Evolutionary conservation across 2,888 invertebrate genomes (phyloP).

Genomic region (Aphelenchoides bicaudatus): DNA sequence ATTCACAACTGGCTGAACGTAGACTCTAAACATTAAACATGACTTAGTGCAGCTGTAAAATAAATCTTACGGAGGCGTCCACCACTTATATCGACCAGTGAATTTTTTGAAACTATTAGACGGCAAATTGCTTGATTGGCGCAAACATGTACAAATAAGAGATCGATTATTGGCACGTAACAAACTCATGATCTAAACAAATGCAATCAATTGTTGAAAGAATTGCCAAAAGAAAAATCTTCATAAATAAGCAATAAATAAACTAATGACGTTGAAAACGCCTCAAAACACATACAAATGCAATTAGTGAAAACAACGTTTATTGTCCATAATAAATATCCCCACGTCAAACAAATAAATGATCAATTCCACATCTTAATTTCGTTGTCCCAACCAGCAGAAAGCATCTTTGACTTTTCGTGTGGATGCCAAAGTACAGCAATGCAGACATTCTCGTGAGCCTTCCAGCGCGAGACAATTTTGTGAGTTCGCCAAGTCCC

Average conservation of each 20-base stretch:
- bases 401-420: conserved; percentile 92
- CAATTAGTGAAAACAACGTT: not conserved
- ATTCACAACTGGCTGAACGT: conserved; percentile 45
- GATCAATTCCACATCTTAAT: conserved; percentile 86
- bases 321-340: not conserved
- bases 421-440: conserved; percentile 95
- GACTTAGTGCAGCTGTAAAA: not conserved
- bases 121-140: too few relatives aligned
- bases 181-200: too few relatives aligned
- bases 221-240: too few relatives aligned
- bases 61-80: conserved; percentile 46
- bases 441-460: conserved; percentile 95
- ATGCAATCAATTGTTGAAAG: too few relatives aligned
- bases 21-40: conserved; percentile 44
- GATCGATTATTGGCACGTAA: too few relatives aligned
- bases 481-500: conserved; percentile 98
- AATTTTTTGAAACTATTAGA: conserved; percentile 19
- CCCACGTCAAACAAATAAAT: too few relatives aligned
- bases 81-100: conserved; percentile 40
- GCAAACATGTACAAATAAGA: too few relatives aligned
- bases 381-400: conserved; percentile 96
- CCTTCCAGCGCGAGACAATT: conserved; percentile 96
- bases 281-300: too few relatives aligned
- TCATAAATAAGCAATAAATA: too few relatives aligned
- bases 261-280: too few relatives aligned